These are phyloP conservation scores for Nannospalax galili DNA, from an alignment of 2,113 vertebrate species.

Conservation along the genomic window DNA sequence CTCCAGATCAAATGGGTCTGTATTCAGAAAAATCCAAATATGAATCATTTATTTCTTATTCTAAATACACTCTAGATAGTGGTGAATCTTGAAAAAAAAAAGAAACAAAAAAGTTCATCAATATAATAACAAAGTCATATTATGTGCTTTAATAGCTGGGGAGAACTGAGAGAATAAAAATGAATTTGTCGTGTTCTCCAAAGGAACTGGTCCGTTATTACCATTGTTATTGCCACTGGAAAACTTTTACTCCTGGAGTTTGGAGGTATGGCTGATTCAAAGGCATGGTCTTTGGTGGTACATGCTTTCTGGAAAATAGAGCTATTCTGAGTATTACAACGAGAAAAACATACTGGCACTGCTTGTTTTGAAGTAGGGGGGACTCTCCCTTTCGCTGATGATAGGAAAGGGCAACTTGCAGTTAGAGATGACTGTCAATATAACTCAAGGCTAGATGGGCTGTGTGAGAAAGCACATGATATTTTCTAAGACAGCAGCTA, in stretches of 20 bases:
- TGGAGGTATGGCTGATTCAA: neutral
- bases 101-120: neutral
- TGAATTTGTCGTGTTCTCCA: neutral
- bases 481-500: neutral
- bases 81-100: neutral
- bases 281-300: neutral
- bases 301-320: neutral
- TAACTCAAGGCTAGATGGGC: neutral
- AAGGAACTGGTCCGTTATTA: neutral
- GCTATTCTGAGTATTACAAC: neutral
- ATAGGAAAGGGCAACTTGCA: neutral
- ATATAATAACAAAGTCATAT: neutral
- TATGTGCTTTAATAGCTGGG: neutral
- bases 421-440: neutral
- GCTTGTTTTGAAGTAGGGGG: neutral
- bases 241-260: neutral
- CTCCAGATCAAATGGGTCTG: neutral
- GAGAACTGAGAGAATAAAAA: neutral
- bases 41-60: slow-evolving; percentile 22
- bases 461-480: neutral
- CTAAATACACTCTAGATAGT: neutral
- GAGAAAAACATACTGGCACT: neutral
- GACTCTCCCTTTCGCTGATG: neutral
- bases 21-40: slow-evolving; percentile 29
- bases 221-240: neutral